Evolutionary conservation across 2,888 invertebrate species (phyloP), one percentile per base, ranked within the genome.

Genomic region (Agriotes lineatus): DNA sequence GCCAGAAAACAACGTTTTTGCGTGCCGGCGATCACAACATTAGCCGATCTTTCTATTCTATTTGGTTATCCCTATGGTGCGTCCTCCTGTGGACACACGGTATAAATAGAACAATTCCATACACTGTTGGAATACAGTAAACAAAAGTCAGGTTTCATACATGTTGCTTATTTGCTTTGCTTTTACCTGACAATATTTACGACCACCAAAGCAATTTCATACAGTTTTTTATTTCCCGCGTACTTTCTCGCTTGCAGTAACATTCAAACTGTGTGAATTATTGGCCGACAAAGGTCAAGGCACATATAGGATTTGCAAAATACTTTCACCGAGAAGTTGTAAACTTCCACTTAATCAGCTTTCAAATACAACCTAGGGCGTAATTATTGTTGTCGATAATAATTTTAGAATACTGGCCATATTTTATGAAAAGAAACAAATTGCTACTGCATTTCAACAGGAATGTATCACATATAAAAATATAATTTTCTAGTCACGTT

Each of bases 401-500:
- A n/a, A n/a, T n/a, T n/a, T n/a, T n/a, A n/a, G n/a, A n/a, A n/a
- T n/a, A n/a, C n/a, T n/a, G 5, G 39, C 12, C 14, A 3, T 39
- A 12, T 39, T 12, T n/a, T 12, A 39, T 39, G 10, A 12, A 5
- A 39, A 12, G 14, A 39, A 39, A 39, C n/a, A 39, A 12, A 12
- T 39, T 5, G 39, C 39, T 39, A 39, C 39, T 6, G 12, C 39
- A 39, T 39, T 39, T 39, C 12, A 39, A 12, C 14, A 4, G 12
- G 14, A 12, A 10, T 39, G n/a, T 39, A 39, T 39, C 12, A 39
- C n/a, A 39, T 12, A 14, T 39, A 12, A 39, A 12, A 39, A 39
- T 39, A 39, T 2, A 12, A 39, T 39, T 39, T 39, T 39, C 39
- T 39, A 39, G 39, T 39, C 39, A 39, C 39, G 39, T 39, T 39